Percentiles rank a stretch among this genome's conserved stretches.
Evolutionary conservation across 2,888 invertebrate species (phyloP).

Genomic region (Mayetiola destructor): DNA sequence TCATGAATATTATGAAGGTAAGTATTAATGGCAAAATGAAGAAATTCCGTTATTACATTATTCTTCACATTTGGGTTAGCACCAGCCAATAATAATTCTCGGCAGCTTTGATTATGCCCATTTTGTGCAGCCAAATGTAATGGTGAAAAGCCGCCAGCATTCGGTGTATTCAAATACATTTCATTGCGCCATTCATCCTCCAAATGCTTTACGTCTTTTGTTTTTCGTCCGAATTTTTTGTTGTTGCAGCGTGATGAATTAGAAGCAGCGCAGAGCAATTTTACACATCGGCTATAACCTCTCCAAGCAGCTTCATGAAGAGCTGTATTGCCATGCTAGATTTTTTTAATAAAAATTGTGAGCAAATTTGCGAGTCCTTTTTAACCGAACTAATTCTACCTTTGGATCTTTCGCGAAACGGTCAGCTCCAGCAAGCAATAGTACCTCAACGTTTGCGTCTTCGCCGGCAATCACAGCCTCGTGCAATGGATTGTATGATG

Average conservation of each 20-base stretch:
- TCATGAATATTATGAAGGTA: no score
- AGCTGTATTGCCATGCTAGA: conserved; percentile 84
- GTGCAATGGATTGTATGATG: conserved; percentile 23
- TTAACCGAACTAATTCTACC: conserved; percentile 15
- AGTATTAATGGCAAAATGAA: background rate
- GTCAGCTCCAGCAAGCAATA: conserved; percentile 26
- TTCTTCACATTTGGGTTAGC: conserved; percentile 81
- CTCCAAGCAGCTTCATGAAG: conserved; percentile 92
- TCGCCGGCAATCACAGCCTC: conserved; percentile 29
- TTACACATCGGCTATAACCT: conserved; percentile 75
- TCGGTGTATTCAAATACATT: conserved; percentile 48
- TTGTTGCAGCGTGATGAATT: conserved; percentile 14
- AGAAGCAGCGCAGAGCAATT: conserved; percentile 41
- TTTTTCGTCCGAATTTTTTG: conserved; percentile 23
- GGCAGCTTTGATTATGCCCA: conserved; percentile 88
- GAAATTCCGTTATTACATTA: conserved; percentile 44
- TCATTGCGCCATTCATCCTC: conserved; percentile 41
- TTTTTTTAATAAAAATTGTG: background rate
- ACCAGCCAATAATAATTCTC: conserved; percentile 74
- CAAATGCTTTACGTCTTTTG: conserved; percentile 24
- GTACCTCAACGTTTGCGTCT: conserved; percentile 25
- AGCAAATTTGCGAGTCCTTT: background rate
- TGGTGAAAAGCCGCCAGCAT: conserved; percentile 82
- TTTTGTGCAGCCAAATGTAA: conserved; percentile 91
- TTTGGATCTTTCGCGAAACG: conserved; percentile 29